Evolutionary conservation across 2,888 invertebrate species (phyloP), one percentile per base, ranked within the genome.

Genomic region (Bedellia somnulentella): DNA sequence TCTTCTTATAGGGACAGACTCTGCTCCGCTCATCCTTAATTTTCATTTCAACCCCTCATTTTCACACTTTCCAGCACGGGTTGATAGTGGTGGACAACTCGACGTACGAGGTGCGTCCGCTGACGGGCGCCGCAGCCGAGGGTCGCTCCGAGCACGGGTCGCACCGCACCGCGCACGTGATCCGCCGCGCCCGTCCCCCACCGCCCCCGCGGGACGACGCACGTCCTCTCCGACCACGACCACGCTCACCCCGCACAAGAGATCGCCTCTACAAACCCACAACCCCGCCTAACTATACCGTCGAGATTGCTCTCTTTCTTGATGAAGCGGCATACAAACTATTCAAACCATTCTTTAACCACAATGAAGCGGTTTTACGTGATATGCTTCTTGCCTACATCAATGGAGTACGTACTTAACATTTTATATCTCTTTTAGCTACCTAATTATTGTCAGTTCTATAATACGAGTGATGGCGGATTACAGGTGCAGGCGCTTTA

Each of bases 301-400:
- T 87, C 22, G 89, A 89, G 53, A 57, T 87, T 29, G 87, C 86
- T 0, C 57, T 89, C 24, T 89, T 89, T 54, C 80, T 89, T 42
- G 89, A 89, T 46, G 83, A 84, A 49, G 80, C 86, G 1, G 88
- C 81, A 1, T 88, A 87, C 47, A 80, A 79, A 46, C 78, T 82
- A 16, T 88, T 88, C 52, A 62, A 82, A 9, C 85, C 87, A 1
- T 84, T 81, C 48, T 78, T 86, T 37, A 77, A 81, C 38, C 71
- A 80, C 40, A 80, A 85, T 46, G 85, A 86, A 36, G 67, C 66
- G 8, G 80, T 83, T 45, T 57, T 89, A 25, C 70, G 82, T 18
- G 85, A 89, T 47, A 85, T 89, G 85, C 58, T 89, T n/a, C 53
- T 89, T 32, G 88, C 87, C 8, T 89, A 88, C 44, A 78, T 88